These are phyloP conservation scores for Progne subis DNA, from an alignment of 2,113 vertebrate genomes.

Conservation along the genomic window DNA sequence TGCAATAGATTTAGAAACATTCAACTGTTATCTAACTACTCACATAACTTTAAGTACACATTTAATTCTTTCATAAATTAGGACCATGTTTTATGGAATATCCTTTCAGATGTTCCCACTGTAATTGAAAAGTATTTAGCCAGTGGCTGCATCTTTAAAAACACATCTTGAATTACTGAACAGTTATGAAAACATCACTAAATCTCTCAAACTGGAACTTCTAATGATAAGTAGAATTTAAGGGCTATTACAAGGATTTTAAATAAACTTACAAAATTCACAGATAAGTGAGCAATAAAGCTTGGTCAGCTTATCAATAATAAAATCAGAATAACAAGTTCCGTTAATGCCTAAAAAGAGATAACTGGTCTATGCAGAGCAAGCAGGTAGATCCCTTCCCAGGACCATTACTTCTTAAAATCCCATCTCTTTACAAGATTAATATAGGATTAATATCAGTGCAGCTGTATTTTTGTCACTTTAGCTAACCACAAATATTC, in stretches of 20 bases:
- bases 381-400: constrained; percentile 45
- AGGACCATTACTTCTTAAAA: constrained; percentile 57
- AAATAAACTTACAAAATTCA: constrained; percentile 8
- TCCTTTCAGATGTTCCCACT: not conserved
- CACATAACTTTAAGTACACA: not conserved
- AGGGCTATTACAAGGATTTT: constrained; percentile 22
- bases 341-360: constrained; percentile 28
- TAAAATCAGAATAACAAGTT: constrained; percentile 44
- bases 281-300: constrained; percentile 9
- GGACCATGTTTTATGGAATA: not conserved
- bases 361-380: constrained; percentile 40
- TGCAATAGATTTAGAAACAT: not conserved
- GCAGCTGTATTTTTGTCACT: constrained; percentile 62
- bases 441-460: constrained; percentile 65
- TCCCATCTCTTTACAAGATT: constrained; percentile 69
- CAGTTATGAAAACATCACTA: not conserved
- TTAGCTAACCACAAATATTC: constrained; percentile 67
- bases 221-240: not conserved
- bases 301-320: not conserved
- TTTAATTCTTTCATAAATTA: not conserved
- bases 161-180: not conserved
- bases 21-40: not conserved
- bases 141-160: not conserved
- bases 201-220: not conserved
- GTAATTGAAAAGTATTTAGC: not conserved